A percentile compares a stretch with the other conserved stretches of the same genome.
Conservation (phyloP, 2,113 vertebrate species). For the Oreochromis tanganicae region DNA sequence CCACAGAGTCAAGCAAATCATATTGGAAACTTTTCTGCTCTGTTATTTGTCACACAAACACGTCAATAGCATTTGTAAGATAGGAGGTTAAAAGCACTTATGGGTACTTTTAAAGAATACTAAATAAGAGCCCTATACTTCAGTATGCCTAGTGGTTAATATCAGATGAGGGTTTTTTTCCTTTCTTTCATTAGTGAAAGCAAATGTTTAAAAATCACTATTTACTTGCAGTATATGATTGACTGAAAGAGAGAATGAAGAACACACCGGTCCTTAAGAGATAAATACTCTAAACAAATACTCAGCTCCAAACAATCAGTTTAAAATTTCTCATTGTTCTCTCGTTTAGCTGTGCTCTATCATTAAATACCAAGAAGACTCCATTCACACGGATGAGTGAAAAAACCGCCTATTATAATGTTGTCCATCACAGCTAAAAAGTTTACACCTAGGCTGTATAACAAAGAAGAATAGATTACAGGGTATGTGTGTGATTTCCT, state of each 20-base stretch:
- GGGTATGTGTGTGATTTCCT: constrained; percentile 13
- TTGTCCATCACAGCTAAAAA: constrained; percentile 35
- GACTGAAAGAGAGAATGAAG: neutral
- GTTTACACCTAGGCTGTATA: constrained; percentile 26
- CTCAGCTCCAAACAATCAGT: neutral
- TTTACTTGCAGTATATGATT: neutral
- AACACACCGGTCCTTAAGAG: neutral
- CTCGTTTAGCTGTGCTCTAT: neutral
- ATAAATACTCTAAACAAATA: neutral
- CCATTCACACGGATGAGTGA: neutral
- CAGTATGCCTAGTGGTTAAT: neutral
- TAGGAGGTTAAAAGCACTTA: constrained; percentile 68
- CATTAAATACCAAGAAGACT: neutral
- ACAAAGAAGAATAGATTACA: constrained; percentile 52
- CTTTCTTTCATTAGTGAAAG: neutral
- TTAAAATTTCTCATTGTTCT: constrained; percentile 18
- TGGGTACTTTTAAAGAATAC: constrained; percentile 65
- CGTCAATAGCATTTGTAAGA: constrained; percentile 68
- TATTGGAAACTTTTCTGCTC: constrained; percentile 28
- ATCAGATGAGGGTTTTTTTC: neutral
- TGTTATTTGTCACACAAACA: constrained; percentile 69
- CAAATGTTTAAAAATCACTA: neutral
- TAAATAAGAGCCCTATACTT: neutral
- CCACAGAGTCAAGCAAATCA: neutral
- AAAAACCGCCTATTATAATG: constrained; percentile 11